Conservation (phyloP, 2,113 vertebrate species). For the Ramphastos sulfuratus region DNA sequence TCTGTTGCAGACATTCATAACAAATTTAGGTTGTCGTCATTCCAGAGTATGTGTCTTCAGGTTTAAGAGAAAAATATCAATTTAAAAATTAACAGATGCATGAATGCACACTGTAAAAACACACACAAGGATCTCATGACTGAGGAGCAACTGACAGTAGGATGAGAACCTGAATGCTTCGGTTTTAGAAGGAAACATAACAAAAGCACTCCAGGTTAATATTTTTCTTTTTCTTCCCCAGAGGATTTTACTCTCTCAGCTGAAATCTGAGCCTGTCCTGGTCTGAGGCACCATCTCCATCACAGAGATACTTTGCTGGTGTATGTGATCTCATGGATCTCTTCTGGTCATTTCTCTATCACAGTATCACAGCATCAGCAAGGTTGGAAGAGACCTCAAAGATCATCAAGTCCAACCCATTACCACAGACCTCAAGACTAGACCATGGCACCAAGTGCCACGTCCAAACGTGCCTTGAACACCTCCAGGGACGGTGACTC, state of each 20-base stretch:
- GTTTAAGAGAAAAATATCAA: not conserved
- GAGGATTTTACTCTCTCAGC: not conserved
- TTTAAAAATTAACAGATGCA: not conserved
- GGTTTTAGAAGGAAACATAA: not conserved
- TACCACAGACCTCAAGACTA: too few relatives aligned
- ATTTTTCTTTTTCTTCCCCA: not conserved
- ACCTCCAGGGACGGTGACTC: too few relatives aligned
- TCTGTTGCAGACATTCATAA: not conserved
- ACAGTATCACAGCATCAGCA: too few relatives aligned
- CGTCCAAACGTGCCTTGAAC: too few relatives aligned
- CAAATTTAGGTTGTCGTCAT: not conserved
- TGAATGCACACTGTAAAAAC: not conserved
- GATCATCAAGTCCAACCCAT: too few relatives aligned
- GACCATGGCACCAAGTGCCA: too few relatives aligned
- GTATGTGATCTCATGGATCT: too few relatives aligned
- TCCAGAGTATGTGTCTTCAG: not conserved
- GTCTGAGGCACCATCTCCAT: not conserved
- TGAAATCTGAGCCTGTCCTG: fast-evolving
- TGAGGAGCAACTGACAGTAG: not conserved
- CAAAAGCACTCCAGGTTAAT: not conserved
- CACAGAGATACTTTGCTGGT: not conserved
- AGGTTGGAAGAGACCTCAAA: too few relatives aligned
- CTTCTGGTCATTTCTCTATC: too few relatives aligned
- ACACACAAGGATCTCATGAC: not conserved
- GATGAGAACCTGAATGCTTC: not conserved